These are phyloP conservation scores for Synanthedon tipuliformis DNA, from an alignment of 2,888 invertebrate genomes.

Conservation along the genomic window DNA sequence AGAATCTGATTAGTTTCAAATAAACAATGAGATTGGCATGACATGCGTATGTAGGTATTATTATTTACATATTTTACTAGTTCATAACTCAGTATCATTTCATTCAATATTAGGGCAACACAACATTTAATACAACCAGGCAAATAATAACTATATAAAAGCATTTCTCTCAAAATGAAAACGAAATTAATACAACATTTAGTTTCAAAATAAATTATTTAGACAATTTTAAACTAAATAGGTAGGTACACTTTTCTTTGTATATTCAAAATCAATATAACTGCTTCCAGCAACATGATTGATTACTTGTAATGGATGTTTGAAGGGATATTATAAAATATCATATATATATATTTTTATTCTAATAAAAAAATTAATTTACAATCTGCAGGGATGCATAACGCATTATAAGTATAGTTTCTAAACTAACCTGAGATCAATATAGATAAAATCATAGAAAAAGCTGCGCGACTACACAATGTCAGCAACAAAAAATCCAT, in stretches of 20 bases:
- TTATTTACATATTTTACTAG: conserved; percentile 1
- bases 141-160: conserved; percentile 3
- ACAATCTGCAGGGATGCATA: too few relatives aligned
- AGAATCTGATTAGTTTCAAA: conserved; percentile 26
- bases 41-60: conserved; percentile 44
- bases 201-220: too few relatives aligned
- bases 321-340: too few relatives aligned
- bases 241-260: too few relatives aligned
- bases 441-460: neutral
- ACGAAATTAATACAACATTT: too few relatives aligned
- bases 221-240: too few relatives aligned
- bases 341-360: too few relatives aligned
- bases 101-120: conserved; percentile 7
- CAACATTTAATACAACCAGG: conserved; percentile 7
- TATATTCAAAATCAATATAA: too few relatives aligned
- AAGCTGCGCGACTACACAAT: neutral
- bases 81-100: conserved; percentile 5
- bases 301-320: too few relatives aligned
- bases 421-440: neutral
- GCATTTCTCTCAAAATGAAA: neutral
- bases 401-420: neutral
- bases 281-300: too few relatives aligned
- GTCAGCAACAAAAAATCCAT: conserved; percentile 5
- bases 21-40: conserved; percentile 42
- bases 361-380: too few relatives aligned